Evolutionary conservation across 2,888 invertebrate species (phyloP), one percentile per base, ranked within the genome.

Genomic region (Cephus sareptanus): DNA sequence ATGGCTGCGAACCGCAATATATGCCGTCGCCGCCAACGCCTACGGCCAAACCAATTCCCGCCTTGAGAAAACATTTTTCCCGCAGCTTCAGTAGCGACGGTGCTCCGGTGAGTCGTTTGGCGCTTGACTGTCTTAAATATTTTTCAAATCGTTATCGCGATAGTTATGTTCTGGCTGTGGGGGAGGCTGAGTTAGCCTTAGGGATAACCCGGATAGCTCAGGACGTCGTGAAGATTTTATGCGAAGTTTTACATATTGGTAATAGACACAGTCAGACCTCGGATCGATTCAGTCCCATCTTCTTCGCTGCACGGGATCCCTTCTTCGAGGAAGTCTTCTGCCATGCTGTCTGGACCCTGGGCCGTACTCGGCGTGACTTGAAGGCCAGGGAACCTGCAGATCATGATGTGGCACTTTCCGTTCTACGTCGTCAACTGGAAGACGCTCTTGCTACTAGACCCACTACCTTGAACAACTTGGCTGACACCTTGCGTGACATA

Each of bases 321-420:
- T 78, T 78, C 31, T 76, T 78, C n/a, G 78, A 78, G 68, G 78
- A 78, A 68, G 11, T 78, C 15, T 78, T 78, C 37, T 78, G 78
- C 34, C 78, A 78, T 23, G 78, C 76, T 56, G 75, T 78, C 71
- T 78, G 78, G 78, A 78, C 78, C n/a, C 15, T 78, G 73, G 78
- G 78, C 56, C 75, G 75, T 15, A 78, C 78, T 68, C 40, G 71
- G 11, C 70, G 78, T 34, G 78, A 78, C 31, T 23, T 78, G 68
- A 75, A 69, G 76, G 75, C 76, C 31, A 69, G 76, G 73, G 76
- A 76, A 35, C 76, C 75, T 11, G 73, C 40, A 23, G 78, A 78
- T 76, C 78, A 78, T 15, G 56, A 70, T 15, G 76, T 78, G 34
- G 78, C 75, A 3, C 75, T 78, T 56, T 71, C 75, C 33, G 76